phyloP scores from a whole-genome alignment of 2,113 vertebrate genomes.

The Charadrius vociferus region DNA sequence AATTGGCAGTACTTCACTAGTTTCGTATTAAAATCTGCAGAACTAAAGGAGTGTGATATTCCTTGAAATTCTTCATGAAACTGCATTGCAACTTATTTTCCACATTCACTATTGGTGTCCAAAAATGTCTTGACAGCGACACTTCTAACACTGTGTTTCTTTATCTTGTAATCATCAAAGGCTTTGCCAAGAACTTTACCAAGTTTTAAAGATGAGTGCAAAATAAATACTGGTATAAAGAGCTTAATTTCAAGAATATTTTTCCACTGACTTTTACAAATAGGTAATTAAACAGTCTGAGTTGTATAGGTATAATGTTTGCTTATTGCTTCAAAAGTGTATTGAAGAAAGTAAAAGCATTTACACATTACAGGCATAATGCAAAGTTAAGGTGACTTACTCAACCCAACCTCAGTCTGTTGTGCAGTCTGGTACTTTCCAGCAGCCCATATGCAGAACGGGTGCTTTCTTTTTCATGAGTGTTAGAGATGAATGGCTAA shows the following conservation, averaged over 20 bases:
- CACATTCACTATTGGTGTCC: background rate
- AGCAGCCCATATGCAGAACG: background rate
- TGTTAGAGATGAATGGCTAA: background rate
- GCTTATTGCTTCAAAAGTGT: background rate
- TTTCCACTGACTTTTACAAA: background rate
- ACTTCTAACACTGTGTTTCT: background rate
- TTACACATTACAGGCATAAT: background rate
- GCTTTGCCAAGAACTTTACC: background rate
- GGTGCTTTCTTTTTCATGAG: background rate
- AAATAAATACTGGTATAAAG: background rate
- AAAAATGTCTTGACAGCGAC: background rate
- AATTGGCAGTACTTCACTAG: background rate
- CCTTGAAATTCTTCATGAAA: background rate
- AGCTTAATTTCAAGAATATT: background rate
- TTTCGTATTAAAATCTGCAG: background rate
- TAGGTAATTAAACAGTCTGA: background rate
- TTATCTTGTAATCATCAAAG: background rate
- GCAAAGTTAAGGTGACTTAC: background rate
- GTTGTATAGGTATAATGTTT: background rate
- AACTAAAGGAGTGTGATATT: background rate
- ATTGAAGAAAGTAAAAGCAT: background rate
- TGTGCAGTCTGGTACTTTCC: background rate
- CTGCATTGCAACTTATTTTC: background rate
- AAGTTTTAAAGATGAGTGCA: background rate
- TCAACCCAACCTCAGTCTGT: background rate